Conservation (phyloP, 1,140 invertebrate genomes). For the Amphibalanus amphitrite region DNA sequence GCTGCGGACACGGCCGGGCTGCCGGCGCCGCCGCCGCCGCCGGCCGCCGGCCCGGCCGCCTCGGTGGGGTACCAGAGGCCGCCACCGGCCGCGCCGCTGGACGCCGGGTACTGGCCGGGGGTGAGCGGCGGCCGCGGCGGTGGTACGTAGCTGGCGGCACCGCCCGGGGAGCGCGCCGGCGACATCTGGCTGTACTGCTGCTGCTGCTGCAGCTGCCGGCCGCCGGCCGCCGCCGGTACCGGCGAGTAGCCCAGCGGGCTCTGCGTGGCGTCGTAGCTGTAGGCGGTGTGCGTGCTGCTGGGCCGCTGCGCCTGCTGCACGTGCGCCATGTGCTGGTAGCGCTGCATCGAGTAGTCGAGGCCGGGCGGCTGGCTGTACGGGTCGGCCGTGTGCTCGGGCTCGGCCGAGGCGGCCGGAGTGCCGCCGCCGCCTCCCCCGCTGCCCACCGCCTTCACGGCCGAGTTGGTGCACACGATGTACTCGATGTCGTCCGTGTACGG, state of each 20-base stretch:
- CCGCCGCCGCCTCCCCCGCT: conserved; percentile 7
- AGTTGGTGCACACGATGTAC: conserved; percentile 94
- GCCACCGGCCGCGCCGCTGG: conserved; percentile 34
- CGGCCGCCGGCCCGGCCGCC: conserved; percentile 31
- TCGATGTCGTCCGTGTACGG: conserved; percentile 94
- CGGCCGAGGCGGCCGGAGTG: conserved; percentile 8
- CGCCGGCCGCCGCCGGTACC: conserved; percentile 55
- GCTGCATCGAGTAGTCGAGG: conserved; percentile 54
- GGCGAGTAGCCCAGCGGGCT: conserved; percentile 38
- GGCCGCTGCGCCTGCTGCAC: conserved; percentile 7
- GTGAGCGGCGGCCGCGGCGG: conserved; percentile 14
- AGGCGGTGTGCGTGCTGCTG: conserved; percentile 12
- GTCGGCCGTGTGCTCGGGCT: conserved; percentile 13
- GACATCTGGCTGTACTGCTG: conserved; percentile 40
- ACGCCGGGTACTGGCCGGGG: conserved; percentile 6
- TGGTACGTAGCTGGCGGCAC: conserved; percentile 7
- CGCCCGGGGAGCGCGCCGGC: not conserved
- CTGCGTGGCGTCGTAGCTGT: conserved; percentile 7
- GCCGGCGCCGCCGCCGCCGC: conserved; percentile 20
- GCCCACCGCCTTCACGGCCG: conserved; percentile 43
- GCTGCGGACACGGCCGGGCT: conserved; percentile 23
- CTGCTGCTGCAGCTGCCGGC: conserved; percentile 60
- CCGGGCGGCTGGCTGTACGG: conserved; percentile 40
- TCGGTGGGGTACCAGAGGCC: conserved; percentile 47
- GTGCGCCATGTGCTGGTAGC: conserved; percentile 20